Evolutionary conservation across 1,140 invertebrate species (phyloP), one percentile per base, ranked within the genome.

Genomic region (Pemphigus obesinymphae): DNA sequence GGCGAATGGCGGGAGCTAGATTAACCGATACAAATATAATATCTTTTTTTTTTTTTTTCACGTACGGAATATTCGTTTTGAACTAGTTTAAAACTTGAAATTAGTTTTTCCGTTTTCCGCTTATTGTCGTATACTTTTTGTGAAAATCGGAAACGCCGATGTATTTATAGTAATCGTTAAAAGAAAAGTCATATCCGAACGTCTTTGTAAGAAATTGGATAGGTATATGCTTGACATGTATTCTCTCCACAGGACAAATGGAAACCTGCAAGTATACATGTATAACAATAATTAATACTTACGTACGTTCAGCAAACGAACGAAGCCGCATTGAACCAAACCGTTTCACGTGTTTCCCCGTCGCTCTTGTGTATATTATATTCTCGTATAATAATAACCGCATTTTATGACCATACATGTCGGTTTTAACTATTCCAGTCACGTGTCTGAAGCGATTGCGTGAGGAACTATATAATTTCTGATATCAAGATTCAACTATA

Each of bases 401-500:
- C 68, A 70, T 70, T 70, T 45, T 70, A 45, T 70, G 68, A 45
- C 68, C 68, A 70, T 45, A 70, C 23, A 70, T 43, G 68, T 70
- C 68, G 68, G 68, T 70, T 70, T 70, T 70, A 70, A 70, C 40
- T 70, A 70, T 43, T 70, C 37, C 68, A 70, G 68, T 70, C 68
- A 70, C 68, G 68, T 70, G 68, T 70, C 40, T 70, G 68, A 26
- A 45, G 68, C 37, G n/a, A 70, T 70, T 70, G 68, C 68, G 68
- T 70, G 68, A 70, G 68, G 68, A 70, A 70, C 37, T 70, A 43
- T 70, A 70, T 70, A 70, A 70, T 70, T 70, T 70, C 37, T 70
- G 68, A 70, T 70, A 70, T 70, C 68, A 70, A 70, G 68, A 70
- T 70, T 45, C 40, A 45, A 70, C 68, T 45, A 45, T 20, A n/a